Conservation (phyloP, 2,797 vertebrate species). For the Xyrichtys novacula region DNA sequence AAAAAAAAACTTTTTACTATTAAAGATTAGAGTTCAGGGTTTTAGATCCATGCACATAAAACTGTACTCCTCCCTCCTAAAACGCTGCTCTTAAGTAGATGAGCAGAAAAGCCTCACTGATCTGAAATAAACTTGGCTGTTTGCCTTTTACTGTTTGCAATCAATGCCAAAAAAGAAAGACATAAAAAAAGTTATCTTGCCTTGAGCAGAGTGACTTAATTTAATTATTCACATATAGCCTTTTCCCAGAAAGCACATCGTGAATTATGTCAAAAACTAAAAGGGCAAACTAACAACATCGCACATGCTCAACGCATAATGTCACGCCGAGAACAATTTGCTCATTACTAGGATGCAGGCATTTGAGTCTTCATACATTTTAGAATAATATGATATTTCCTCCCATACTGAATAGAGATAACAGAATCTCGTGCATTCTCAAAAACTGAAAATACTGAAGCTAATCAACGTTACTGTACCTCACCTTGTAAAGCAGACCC, state of each 20-base stretch:
- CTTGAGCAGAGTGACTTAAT: conserved; percentile 29
- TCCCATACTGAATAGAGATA: background rate
- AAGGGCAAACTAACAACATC: conserved; percentile 55
- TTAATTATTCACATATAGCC: conserved; percentile 59
- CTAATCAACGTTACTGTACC: background rate
- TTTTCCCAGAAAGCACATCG: conserved; percentile 48
- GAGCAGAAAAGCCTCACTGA: background rate
- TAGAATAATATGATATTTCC: conserved; percentile 14
- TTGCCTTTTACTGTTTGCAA: conserved; percentile 15
- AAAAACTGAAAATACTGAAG: background rate
- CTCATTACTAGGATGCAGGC: conserved; percentile 40
- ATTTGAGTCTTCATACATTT: conserved; percentile 54
- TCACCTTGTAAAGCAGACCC: background rate
- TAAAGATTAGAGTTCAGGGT: conserved; percentile 24
- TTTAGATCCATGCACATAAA: conserved; percentile 22
- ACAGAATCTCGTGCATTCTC: background rate
- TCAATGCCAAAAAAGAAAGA: conserved; percentile 22
- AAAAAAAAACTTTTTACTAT: conserved; percentile 11
- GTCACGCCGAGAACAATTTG: conserved; percentile 41
- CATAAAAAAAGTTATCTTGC: conserved; percentile 13
- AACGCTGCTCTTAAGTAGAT: conserved; percentile 13
- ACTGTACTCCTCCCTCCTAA: background rate
- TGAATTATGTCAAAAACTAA: conserved; percentile 41
- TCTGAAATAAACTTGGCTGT: conserved; percentile 16
- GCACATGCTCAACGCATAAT: conserved; percentile 42